Conservation (phyloP, 2,888 invertebrate genomes). For the Drosophila austrosaltans region DNA sequence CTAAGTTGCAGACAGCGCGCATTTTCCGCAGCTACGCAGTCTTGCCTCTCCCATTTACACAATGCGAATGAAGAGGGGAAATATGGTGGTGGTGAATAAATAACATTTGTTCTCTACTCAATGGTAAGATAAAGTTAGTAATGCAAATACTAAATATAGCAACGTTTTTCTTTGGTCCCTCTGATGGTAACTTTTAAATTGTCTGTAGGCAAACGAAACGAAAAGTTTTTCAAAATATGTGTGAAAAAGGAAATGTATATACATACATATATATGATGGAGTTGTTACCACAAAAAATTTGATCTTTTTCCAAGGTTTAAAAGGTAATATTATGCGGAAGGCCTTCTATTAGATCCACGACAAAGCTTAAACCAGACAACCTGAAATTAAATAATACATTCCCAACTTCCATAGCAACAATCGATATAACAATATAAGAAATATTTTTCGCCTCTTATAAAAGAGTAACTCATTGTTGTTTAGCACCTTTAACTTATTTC, state of each 20-base stretch:
- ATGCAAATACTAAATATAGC: conserved; percentile 44
- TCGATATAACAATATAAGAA: not conserved
- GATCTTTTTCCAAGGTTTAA: too few species aligned
- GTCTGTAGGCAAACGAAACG: conserved; percentile 22
- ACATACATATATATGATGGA: not conserved
- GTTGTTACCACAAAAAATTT: too few species aligned
- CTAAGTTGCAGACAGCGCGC: conserved; percentile 59
- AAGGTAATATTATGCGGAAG: too few species aligned
- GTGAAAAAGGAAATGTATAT: not conserved
- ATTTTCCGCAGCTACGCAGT: conserved; percentile 11
- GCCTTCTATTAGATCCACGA: too few species aligned
- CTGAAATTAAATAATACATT: too few species aligned
- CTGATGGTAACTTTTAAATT: conserved; percentile 11
- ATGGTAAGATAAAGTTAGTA: conserved; percentile 59
- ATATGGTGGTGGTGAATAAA: not conserved
- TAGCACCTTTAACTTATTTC: not conserved
- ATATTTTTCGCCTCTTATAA: not conserved
- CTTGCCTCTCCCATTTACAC: conserved; percentile 35
- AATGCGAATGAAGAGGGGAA: conserved; percentile 41
- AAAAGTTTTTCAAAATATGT: not conserved
- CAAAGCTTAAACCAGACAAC: too few species aligned
- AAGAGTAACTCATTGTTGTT: not conserved
- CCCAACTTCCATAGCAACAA: not conserved
- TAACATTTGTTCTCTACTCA: conserved; percentile 41
- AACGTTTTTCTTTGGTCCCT: not conserved